A percentile compares a stretch with the other conserved stretches of the same genome.
phyloP scores from a whole-genome alignment of 2,797 vertebrate genomes.

The Nannoperca obscura region DNA sequence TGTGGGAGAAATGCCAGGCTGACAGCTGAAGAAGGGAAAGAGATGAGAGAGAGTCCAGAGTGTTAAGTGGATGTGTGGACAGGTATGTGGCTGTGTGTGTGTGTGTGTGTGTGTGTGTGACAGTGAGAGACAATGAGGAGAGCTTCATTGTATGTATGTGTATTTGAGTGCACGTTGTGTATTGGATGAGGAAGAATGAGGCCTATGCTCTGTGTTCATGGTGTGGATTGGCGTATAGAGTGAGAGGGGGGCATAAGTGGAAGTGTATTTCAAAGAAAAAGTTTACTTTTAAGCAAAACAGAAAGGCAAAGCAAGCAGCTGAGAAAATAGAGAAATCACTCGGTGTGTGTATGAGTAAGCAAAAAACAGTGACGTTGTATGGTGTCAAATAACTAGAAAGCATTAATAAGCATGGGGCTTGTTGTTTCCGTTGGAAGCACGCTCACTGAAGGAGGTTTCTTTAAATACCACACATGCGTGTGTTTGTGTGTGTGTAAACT shows the following conservation, averaged over 20 bases:
- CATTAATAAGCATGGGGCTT: background rate
- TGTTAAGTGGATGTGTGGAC: conserved; percentile 13
- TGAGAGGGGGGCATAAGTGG: conserved; percentile 5
- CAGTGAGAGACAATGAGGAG: background rate
- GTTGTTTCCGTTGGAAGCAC: conserved; percentile 17
- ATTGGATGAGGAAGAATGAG: conserved; percentile 12
- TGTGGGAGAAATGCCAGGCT: conserved; percentile 35
- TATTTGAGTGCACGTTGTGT: background rate
- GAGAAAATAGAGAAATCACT: conserved; percentile 16
- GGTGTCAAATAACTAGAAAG: conserved; percentile 15
- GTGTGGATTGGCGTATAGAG: background rate
- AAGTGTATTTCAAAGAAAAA: conserved; percentile 21
- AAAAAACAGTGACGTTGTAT: background rate
- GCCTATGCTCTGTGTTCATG: background rate
- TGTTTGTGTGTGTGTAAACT: conserved; percentile 25
- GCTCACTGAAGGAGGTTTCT: conserved; percentile 6
- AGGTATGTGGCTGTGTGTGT: background rate
- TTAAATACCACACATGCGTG: conserved; percentile 8
- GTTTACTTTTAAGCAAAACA: background rate
- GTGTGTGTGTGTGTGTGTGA: background rate
- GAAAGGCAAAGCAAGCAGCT: conserved; percentile 24
- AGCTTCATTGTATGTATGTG: background rate
- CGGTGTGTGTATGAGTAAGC: background rate
- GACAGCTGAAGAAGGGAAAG: conserved; percentile 26
- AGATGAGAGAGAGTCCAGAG: conserved; percentile 11